Conservation (phyloP, 1,140 invertebrate genomes). For the Steinernema khuongi region DNA sequence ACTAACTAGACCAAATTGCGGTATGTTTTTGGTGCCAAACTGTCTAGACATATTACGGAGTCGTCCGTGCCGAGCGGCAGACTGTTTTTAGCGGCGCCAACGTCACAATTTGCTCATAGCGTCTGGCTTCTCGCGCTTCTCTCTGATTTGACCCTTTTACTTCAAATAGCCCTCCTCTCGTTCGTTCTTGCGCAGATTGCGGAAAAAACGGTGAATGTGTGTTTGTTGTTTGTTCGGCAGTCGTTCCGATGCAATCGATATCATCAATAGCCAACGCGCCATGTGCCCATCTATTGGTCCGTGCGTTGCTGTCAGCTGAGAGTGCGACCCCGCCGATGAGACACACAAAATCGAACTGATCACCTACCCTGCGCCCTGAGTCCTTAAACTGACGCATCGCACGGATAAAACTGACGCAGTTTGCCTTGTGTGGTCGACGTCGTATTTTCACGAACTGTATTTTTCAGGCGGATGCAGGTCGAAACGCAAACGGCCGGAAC, state of each 20-base stretch:
- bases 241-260: slow-evolving; percentile 10
- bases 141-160: not conserved
- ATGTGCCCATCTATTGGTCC: not conserved
- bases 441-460: not conserved
- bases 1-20: too few relatives aligned
- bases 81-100: too few relatives aligned
- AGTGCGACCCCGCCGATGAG: too few relatives aligned
- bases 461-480: slow-evolving; percentile 12
- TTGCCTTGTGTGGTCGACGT: not conserved
- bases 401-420: not conserved
- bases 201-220: not conserved
- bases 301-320: not conserved
- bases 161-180: not conserved
- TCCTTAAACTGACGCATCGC: not conserved
- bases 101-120: too few relatives aligned
- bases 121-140: too few relatives aligned
- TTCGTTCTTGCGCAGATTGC: not conserved
- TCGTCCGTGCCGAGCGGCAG: too few relatives aligned
- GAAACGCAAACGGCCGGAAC: not conserved
- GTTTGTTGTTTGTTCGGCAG: slow-evolving; percentile 6
- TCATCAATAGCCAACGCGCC: slow-evolving; percentile 4
- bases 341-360: too few relatives aligned
- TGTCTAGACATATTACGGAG: too few relatives aligned
- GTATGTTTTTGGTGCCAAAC: too few relatives aligned
- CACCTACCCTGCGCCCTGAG: too few relatives aligned